phyloP scores from a whole-genome alignment of 2,113 vertebrate species.

The Platysteira castanea region DNA sequence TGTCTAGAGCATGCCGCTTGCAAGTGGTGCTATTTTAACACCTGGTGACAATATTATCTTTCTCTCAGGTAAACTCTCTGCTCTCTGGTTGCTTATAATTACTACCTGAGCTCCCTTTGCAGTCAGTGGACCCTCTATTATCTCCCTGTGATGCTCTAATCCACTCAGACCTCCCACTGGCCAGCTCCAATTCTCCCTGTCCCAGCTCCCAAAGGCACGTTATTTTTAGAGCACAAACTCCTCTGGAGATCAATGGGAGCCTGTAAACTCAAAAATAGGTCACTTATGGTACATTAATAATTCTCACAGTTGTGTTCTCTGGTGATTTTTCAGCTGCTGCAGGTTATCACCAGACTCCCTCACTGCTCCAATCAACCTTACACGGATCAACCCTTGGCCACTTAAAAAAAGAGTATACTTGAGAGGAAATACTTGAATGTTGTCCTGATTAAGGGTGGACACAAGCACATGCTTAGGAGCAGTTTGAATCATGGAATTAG shows the following conservation, averaged over 20 bases:
- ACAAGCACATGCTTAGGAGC: neutral
- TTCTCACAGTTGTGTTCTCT: constrained; percentile 5
- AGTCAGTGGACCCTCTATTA: neutral
- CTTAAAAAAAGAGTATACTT: neutral
- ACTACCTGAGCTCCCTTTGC: neutral
- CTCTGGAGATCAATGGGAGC: constrained; percentile 44
- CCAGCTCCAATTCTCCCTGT: neutral
- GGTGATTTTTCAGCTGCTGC: constrained; percentile 30
- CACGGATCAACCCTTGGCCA: neutral
- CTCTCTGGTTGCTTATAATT: constrained; percentile 14
- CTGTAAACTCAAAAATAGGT: constrained; percentile 51
- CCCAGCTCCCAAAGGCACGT: neutral
- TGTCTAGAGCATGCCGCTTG: neutral
- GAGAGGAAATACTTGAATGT: neutral
- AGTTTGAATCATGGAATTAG: neutral
- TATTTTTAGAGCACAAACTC: constrained; percentile 55
- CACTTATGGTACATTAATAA: constrained; percentile 37
- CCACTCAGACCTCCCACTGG: constrained; percentile 7
- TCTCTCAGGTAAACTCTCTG: neutral
- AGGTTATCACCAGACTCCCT: neutral
- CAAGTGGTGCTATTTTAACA: constrained; percentile 11
- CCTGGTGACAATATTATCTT: neutral
- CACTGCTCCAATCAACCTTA: neutral
- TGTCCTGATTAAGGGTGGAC: neutral
- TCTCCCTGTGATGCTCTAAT: neutral